These are phyloP conservation scores for Euglossa dilemma DNA, from an alignment of 1,140 invertebrate species.

Conservation along the genomic window DNA sequence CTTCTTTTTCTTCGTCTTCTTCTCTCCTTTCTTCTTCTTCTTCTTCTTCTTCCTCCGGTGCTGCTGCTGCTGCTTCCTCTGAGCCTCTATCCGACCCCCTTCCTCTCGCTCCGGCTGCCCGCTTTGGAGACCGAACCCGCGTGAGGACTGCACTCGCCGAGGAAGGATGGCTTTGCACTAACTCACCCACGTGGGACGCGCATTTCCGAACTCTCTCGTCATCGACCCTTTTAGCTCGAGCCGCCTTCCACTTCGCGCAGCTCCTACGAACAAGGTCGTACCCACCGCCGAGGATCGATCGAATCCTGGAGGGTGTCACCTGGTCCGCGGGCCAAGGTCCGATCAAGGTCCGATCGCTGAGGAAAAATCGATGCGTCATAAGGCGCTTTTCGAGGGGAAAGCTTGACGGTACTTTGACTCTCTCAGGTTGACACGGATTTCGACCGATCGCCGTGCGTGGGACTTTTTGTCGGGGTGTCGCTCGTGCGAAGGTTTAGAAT, in stretches of 20 bases:
- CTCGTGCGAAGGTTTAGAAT: too few relatives aligned
- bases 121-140: conserved; percentile 43
- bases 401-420: too few relatives aligned
- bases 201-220: conserved; percentile 80
- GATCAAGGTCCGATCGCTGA: conserved; percentile 35
- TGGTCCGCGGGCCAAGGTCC: conserved; percentile 42
- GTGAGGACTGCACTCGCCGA: conserved; percentile 61
- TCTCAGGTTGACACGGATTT: background rate
- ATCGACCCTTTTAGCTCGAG: conserved; percentile 78
- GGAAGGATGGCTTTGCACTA: conserved; percentile 75
- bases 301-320: conserved; percentile 60
- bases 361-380: conserved; percentile 26
- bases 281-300: conserved; percentile 49
- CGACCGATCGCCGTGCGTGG: too few relatives aligned
- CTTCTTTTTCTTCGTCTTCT: conserved; percentile 11
- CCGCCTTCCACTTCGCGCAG: conserved; percentile 61
- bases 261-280: conserved; percentile 65
- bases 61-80: conserved; percentile 22
- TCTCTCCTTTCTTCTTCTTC: conserved; percentile 28
- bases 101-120: conserved; percentile 31
- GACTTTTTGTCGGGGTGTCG: too few relatives aligned
- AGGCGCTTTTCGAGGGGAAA: background rate
- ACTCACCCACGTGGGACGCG: conserved; percentile 75
- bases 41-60: conserved; percentile 1
- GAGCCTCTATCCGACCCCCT: conserved; percentile 19